Base-by-base conservation (phyloP, 2,888 invertebrate genomes). In the Tipula lateralis region DNA sequence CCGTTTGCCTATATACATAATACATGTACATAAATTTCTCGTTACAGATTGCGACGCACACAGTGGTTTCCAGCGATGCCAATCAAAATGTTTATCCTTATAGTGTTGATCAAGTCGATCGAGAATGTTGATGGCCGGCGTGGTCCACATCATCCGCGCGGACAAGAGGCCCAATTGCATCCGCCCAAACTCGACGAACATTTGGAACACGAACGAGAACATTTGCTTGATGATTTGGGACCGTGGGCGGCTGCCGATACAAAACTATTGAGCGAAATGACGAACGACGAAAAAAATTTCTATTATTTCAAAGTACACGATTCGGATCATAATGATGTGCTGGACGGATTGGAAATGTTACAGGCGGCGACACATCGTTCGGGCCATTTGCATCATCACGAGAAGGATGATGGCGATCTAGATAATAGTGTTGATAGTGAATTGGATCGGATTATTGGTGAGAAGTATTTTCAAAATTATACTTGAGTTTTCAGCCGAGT, bases 291-390 rank as follows among this genome's bases (percentile, higher is more conserved):
- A 85, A 90, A 90, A 85, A 89, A 89, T 86, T 90, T 90, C 85
- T 90, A 90, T 85, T 90, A 90, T 87, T 90, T 90, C 85, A 90
- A 90, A 88, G 88, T 95, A 19, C 98, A 98, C 87, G 98, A 98
- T 89, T 94, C 94, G 86, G 97, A 98, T 88, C 95, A 95, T 88
- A 97, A 98, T 89, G 95, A 94, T 0, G 95, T 94, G 88, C 91
- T 98, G 85, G 98, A 98, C 89, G 98, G 98, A 0, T 90, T 97
- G 85, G 98, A 98, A 91, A 93, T 98, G 88, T 91, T 97, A 84
- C 93, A 93, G 89, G 93, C 90, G 5, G 90, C 90, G 16, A 88
- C 90, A 85, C 90, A 90, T 87, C 85, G 85, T 32, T 66, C 85
- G 12, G 44, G 44, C 6, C 85, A 85, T 36, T 93, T 93, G 84